Evolutionary conservation across 2,113 vertebrate species (phyloP), one percentile per base, ranked within the genome.

Genomic region (Scomber colias): DNA sequence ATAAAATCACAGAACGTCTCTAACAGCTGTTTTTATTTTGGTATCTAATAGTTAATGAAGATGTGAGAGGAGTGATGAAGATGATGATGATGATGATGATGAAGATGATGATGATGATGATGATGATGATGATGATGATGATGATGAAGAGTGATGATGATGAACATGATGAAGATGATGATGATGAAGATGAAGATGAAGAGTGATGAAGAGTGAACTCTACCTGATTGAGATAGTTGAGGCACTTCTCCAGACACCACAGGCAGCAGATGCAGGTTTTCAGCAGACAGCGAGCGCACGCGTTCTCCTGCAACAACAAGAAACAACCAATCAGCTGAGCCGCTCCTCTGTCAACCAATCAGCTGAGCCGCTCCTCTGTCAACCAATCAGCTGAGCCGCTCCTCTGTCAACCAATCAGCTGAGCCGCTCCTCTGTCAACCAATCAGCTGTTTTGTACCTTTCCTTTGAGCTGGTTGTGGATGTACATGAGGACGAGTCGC

Each of bases 181-280:
- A 66, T 11, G 51, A 53, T 7, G 16, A n/a, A 3, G n/a, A 19
- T 16, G 53, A 17, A 5, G 2, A 45, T 16, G 24, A 16, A 19
- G 30, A 5, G 3, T 7, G 31, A 48, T n/a, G 2, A 14, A 50
- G 11, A 21, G 21, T 21, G 21, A 15, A 17, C 87, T 1, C 61
- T 64, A 99, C 98, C 97, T 99, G 97, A 93, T 99, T 99, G 95
- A 99, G 95, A 93, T 97, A 99, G 92, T 96, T 97, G 93, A 99
- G 98, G 97, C 97, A 99, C 97, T 98, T 99, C 95, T 99, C 98
- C 93, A 99, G 92, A 97, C 97, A 99, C 98, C 98, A 99, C 93
- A 99, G 96, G 90, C 97, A 99, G 95, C 98, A 99, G 92, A 99
- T 99, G 87, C 98, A 99, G 40, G 97, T 94, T 89, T 98, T 99